phyloP scores from a whole-genome alignment of 2,888 invertebrate species.

The Caenorhabditis wallacei region DNA sequence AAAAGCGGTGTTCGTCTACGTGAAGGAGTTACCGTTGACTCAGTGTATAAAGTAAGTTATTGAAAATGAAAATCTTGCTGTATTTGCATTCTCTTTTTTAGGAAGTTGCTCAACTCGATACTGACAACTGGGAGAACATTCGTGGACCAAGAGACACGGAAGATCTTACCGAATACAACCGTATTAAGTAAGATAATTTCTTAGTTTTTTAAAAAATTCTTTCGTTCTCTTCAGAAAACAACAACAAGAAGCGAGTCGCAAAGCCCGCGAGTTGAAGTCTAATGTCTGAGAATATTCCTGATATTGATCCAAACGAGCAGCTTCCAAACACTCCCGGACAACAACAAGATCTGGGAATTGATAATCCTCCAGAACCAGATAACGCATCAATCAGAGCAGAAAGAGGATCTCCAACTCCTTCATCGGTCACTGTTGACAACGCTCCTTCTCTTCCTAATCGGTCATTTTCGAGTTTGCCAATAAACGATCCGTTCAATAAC shows the following conservation, averaged over 20 bases:
- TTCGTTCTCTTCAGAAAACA: conserved; percentile 39
- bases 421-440: conserved; percentile 68
- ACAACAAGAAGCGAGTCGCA: conserved; percentile 60
- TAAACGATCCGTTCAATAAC: conserved; percentile 36
- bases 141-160: conserved; percentile 82
- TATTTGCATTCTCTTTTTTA: conserved; percentile 45
- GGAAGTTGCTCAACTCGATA: conserved; percentile 78
- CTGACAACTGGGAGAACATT: conserved; percentile 82
- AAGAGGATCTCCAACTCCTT: conserved; percentile 68
- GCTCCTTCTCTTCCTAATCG: conserved; percentile 49
- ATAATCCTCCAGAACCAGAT: conserved; percentile 70
- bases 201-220: neutral
- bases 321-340: conserved; percentile 27
- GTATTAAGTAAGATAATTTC: conserved; percentile 62
- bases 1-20: conserved; percentile 74
- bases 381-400: conserved; percentile 67
- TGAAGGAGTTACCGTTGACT: conserved; percentile 77
- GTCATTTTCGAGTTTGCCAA: conserved; percentile 11
- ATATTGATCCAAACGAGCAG: conserved; percentile 53
- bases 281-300: conserved; percentile 70
- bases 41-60: conserved; percentile 73
- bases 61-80: too few species aligned
- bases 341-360: conserved; percentile 48
- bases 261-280: conserved; percentile 60
- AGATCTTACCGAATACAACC: conserved; percentile 75